phyloP scores from a whole-genome alignment of 2,113 vertebrate genomes.

The Onychostruthus taczanowskii region DNA sequence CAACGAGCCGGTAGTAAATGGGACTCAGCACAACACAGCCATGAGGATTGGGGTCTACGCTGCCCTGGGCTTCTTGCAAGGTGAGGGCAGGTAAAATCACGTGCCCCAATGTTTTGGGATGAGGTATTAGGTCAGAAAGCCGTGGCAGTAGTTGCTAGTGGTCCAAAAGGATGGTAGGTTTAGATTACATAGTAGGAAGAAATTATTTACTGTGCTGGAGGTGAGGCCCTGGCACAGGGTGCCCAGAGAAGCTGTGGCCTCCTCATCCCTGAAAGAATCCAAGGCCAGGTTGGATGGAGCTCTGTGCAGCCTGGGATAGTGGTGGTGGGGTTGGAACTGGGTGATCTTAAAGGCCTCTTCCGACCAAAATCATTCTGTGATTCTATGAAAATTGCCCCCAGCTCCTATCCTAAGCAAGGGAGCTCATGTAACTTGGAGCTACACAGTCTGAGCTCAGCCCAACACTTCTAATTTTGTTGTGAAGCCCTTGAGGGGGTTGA shows the following conservation, averaged over 20 bases:
- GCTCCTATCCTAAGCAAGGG: not conserved
- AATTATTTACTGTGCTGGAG: not conserved
- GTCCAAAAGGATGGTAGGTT: not conserved
- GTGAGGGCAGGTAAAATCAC: conserved; percentile 65
- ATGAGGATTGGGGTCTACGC: conserved; percentile 89
- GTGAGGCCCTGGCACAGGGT: not conserved
- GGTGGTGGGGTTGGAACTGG: not conserved
- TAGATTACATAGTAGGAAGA: not conserved
- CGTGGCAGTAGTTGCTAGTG: not conserved
- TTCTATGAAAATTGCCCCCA: not conserved
- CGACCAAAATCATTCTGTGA: not conserved
- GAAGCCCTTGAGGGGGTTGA: not conserved
- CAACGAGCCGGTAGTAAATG: conserved; percentile 72
- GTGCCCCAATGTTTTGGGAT: not conserved
- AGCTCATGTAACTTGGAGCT: not conserved
- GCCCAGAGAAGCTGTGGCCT: not conserved
- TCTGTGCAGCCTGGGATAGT: not conserved
- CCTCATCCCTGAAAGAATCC: not conserved
- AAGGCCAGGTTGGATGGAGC: not conserved
- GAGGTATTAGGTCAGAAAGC: not conserved
- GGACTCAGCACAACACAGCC: conserved; percentile 68
- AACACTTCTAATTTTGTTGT: not conserved
- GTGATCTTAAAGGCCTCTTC: not conserved
- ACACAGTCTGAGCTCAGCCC: not conserved
- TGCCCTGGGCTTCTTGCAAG: conserved; percentile 87